Evolutionary conservation across 2,888 invertebrate genomes (phyloP).

Genomic region (Lasioglossum vierecki): DNA sequence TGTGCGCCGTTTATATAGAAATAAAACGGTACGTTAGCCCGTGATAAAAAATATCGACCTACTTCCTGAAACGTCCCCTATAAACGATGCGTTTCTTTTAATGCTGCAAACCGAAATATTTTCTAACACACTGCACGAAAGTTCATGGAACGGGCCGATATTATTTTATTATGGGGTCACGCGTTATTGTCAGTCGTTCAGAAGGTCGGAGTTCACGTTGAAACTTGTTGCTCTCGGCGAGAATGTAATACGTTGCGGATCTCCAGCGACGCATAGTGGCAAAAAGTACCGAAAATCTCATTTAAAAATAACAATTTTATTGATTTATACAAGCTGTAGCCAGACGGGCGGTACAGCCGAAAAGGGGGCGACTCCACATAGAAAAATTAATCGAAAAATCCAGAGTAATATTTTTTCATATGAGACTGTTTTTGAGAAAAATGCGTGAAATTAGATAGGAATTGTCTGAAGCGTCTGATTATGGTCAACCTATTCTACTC

Average conservation of each 20-base stretch:
- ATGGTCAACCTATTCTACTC: no score
- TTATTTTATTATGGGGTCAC: background rate
- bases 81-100: background rate
- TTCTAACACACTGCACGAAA: background rate
- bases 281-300: background rate
- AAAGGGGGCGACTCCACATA: no score
- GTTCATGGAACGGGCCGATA: background rate
- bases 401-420: background rate
- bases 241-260: slow-evolving; percentile 21
- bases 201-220: slow-evolving; percentile 5
- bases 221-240: background rate
- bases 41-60: slow-evolving; percentile 24
- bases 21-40: slow-evolving; percentile 11
- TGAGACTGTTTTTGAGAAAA: background rate
- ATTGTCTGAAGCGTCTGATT: no score
- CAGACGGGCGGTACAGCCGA: background rate
- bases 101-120: background rate
- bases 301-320: background rate
- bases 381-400: background rate
- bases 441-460: background rate
- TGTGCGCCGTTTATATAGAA: slow-evolving; percentile 16
- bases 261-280: background rate
- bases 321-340: background rate
- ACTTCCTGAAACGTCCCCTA: background rate
- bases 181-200: background rate